These are phyloP conservation scores for Naja naja DNA, from an alignment of 2,113 vertebrate genomes.

Conservation along the genomic window DNA sequence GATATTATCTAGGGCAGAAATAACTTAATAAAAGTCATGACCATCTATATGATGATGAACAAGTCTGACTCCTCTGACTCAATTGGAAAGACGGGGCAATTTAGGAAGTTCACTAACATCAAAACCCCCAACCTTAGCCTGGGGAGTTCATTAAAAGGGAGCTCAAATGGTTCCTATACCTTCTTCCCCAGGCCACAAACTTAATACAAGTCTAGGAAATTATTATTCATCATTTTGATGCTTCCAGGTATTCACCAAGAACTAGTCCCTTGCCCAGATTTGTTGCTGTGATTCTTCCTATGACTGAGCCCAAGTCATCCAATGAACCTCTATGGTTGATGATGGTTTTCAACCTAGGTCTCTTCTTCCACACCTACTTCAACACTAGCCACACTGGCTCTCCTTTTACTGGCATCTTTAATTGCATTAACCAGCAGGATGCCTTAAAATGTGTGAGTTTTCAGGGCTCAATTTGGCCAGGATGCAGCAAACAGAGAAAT, in stretches of 20 bases:
- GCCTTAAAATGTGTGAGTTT: not conserved
- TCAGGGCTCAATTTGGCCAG: not conserved
- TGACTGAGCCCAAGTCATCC: not conserved
- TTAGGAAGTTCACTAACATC: not conserved
- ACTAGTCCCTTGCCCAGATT: not conserved
- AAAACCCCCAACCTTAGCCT: not conserved
- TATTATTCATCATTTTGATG: not conserved
- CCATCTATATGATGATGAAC: not conserved
- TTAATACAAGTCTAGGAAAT: not conserved
- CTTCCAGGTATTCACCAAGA: not conserved
- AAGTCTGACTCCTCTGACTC: not conserved
- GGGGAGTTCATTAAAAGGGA: not conserved
- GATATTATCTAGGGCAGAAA: not conserved
- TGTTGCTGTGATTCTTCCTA: not conserved
- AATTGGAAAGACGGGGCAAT: not conserved
- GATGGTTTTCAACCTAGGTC: not conserved
- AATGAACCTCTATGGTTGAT: not conserved
- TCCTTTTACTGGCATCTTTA: not conserved
- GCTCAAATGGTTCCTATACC: not conserved
- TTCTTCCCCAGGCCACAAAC: not conserved
- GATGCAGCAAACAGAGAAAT: not conserved
- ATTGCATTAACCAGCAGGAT: not conserved
- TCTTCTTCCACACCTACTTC: not conserved
- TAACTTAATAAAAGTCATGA: not conserved
- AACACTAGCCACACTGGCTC: not conserved